phyloP scores from a whole-genome alignment of 1,140 invertebrate genomes.

The Calliopsis andreniformis region DNA sequence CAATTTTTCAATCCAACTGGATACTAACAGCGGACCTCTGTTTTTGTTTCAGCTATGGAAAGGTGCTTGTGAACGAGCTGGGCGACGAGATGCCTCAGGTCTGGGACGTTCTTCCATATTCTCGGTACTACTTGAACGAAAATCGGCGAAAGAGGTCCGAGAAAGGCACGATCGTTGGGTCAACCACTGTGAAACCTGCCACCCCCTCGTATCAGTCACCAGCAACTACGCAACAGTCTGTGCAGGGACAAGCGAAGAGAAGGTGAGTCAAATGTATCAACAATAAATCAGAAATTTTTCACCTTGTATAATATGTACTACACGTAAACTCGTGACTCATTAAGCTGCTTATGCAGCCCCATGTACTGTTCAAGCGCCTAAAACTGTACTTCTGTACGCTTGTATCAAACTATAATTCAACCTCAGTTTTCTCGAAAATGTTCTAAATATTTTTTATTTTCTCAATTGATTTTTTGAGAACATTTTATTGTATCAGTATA shows the following conservation, averaged over 20 bases:
- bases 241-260: slow-evolving; percentile 62
- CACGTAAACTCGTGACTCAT: too few species aligned
- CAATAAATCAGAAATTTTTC: not conserved
- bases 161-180: slow-evolving; percentile 36
- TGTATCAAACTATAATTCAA: too few species aligned
- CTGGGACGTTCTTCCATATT: slow-evolving; percentile 64
- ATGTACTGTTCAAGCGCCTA: too few species aligned
- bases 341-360: too few species aligned
- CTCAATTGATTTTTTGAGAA: too few species aligned
- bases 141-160: slow-evolving; percentile 73
- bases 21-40: too few species aligned
- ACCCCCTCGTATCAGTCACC: slow-evolving; percentile 40
- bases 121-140: slow-evolving; percentile 63
- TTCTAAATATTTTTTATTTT: too few species aligned
- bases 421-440: too few species aligned
- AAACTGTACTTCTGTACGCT: too few species aligned
- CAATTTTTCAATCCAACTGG: not conserved
- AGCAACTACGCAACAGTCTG: slow-evolving; percentile 37
- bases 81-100: slow-evolving; percentile 62
- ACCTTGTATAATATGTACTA: too few species aligned
- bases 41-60: slow-evolving; percentile 65
- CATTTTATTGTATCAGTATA: too few species aligned
- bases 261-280: slow-evolving; percentile 61
- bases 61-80: slow-evolving; percentile 68
- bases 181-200: slow-evolving; percentile 48